phyloP scores from a whole-genome alignment of 2,888 invertebrate genomes.

The Minunthozetes semirufus region DNA sequence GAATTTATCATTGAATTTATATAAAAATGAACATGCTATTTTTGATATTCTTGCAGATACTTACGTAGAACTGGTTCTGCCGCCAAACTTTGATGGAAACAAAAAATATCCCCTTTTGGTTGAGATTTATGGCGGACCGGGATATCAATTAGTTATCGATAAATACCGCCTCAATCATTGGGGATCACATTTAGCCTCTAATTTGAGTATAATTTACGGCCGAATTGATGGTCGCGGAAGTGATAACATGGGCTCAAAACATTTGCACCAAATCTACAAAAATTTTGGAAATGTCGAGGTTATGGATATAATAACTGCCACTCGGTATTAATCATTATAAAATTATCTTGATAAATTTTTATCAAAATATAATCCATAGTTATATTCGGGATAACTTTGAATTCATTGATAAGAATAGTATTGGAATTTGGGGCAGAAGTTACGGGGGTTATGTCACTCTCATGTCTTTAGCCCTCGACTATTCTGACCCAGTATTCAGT shows the following conservation, averaged over 20 bases:
- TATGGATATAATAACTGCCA: conserved; percentile 63
- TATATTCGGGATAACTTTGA: conserved; percentile 76
- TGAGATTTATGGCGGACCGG: conserved; percentile 78
- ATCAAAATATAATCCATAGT: conserved; percentile 39
- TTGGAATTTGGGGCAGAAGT: conserved; percentile 93
- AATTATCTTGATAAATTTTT: background rate
- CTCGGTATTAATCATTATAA: conserved; percentile 49
- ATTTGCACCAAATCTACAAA: conserved; percentile 75
- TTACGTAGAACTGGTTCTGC: conserved; percentile 74
- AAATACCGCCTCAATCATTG: conserved; percentile 79
- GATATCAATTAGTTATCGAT: conserved; percentile 82
- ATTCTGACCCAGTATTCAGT: conserved; percentile 72
- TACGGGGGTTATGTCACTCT: conserved; percentile 91
- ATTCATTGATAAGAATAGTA: conserved; percentile 77
- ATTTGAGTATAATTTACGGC: conserved; percentile 78
- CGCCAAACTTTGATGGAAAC: conserved; percentile 84
- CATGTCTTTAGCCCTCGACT: conserved; percentile 73
- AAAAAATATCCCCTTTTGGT: conserved; percentile 83
- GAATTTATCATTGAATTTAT: too few relatives aligned
- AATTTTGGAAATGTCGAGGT: conserved; percentile 83
- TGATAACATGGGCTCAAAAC: conserved; percentile 72
- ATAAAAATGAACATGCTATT: too few relatives aligned
- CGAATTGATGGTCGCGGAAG: conserved; percentile 89
- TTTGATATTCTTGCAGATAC: conserved; percentile 57
- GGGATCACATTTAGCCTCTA: conserved; percentile 78